Conservation (phyloP, 1,140 invertebrate genomes). For the Saccostrea echinata region DNA sequence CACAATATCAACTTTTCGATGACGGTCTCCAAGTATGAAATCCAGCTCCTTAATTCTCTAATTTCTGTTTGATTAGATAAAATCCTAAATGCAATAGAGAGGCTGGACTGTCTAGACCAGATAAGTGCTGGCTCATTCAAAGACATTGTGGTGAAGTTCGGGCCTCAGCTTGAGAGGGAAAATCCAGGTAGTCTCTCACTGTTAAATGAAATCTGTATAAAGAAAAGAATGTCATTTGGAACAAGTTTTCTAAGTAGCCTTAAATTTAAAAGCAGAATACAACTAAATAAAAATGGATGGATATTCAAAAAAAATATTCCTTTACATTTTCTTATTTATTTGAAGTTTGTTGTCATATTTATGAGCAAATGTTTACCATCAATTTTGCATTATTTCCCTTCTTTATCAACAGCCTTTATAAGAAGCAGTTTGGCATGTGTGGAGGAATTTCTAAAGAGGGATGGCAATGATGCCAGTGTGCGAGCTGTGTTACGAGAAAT, state of each 20-base stretch:
- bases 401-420: background rate
- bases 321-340: too few relatives aligned
- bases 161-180: background rate
- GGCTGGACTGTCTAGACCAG: background rate
- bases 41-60: background rate
- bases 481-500: background rate
- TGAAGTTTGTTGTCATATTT: too few relatives aligned
- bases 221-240: too few relatives aligned
- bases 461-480: background rate
- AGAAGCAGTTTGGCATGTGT: constrained; percentile 16
- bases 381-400: background rate
- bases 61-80: background rate
- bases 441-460: constrained; percentile 16
- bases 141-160: background rate
- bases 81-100: constrained; percentile 1
- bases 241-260: too few relatives aligned
- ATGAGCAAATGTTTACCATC: background rate
- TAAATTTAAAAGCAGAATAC: too few relatives aligned
- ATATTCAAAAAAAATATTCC: too few relatives aligned
- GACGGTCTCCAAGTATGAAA: too few relatives aligned
- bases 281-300: too few relatives aligned
- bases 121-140: background rate
- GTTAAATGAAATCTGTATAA: background rate
- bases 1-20: too few relatives aligned
- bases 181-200: background rate